A percentile compares a stretch with the other conserved stretches of the same genome.
Evolutionary conservation across 2,888 invertebrate genomes (phyloP).

Genomic region (Melieria picta): DNA sequence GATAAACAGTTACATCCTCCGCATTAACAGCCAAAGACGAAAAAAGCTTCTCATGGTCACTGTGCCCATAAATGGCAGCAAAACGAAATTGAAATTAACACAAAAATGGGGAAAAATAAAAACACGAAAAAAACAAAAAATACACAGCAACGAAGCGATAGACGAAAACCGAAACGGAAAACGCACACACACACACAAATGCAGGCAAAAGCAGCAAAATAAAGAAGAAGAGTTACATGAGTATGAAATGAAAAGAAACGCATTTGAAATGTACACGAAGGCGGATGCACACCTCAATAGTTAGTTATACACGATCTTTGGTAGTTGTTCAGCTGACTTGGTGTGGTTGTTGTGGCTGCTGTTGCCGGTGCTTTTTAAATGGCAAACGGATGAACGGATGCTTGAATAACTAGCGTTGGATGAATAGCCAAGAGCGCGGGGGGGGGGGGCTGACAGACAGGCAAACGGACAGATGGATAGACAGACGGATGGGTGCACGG

Average conservation of each 20-base stretch:
- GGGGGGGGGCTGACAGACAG: too few species aligned
- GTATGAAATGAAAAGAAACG: not conserved
- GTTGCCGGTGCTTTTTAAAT: too few species aligned
- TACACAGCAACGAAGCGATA: not conserved
- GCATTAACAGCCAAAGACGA: conserved; percentile 17
- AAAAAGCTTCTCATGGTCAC: conserved; percentile 34
- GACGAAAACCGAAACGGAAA: not conserved
- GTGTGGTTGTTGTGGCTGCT: too few species aligned
- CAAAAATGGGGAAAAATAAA: conserved; percentile 28
- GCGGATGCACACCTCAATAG: not conserved
- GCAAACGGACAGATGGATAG: too few species aligned
- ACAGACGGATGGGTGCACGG: too few species aligned
- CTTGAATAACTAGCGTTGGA: too few species aligned
- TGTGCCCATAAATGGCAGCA: conserved; percentile 32
- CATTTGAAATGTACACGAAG: not conserved
- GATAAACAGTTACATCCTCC: conserved; percentile 34
- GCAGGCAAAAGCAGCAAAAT: not conserved
- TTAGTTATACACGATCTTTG: too few species aligned
- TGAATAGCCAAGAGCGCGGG: too few species aligned
- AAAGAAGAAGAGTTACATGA: too few species aligned
- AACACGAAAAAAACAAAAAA: not conserved
- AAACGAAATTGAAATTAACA: conserved; percentile 35
- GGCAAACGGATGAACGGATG: not conserved
- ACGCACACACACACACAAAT: not conserved
- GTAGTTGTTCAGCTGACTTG: too few species aligned